These are phyloP conservation scores for Denticeps clupeoides DNA, from an alignment of 2,797 vertebrate species.

Conservation along the genomic window DNA sequence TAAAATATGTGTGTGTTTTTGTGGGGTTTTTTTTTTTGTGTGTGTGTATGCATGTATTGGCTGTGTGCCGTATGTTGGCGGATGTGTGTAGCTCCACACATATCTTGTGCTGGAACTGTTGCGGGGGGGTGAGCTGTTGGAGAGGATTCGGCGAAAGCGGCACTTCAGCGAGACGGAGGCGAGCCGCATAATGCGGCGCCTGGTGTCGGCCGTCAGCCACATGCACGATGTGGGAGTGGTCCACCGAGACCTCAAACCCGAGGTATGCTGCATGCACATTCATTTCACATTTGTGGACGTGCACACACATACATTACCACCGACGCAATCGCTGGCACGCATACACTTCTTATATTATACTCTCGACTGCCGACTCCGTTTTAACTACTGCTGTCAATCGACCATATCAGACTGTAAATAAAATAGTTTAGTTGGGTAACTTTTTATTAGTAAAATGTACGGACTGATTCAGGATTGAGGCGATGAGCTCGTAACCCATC, in stretches of 20 bases:
- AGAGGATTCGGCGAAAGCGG: slow-evolving; percentile 86
- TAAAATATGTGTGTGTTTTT: slow-evolving; percentile 11
- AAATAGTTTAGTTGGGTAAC: no score
- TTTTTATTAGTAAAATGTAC: no score
- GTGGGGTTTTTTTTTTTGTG: neutral
- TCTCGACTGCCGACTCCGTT: no score
- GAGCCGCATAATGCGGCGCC: slow-evolving; percentile 88
- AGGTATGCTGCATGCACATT: no score
- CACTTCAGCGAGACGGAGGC: slow-evolving; percentile 96
- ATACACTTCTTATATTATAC: no score
- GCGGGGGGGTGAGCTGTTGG: slow-evolving; percentile 88
- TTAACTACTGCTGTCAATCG: no score
- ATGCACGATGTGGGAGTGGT: slow-evolving; percentile 98
- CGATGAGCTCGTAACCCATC: no score
- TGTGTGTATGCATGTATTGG: neutral
- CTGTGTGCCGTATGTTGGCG: neutral
- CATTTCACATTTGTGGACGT: no score
- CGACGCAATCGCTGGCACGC: no score
- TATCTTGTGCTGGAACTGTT: slow-evolving; percentile 92
- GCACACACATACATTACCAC: no score
- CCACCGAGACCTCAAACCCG: slow-evolving; percentile 91
- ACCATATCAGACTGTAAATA: no score
- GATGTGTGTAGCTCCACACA: slow-evolving; percentile 74
- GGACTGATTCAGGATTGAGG: no score
- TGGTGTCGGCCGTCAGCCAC: slow-evolving; percentile 94